Percentiles rank a stretch among this genome's conserved stretches.
Conservation (phyloP, 2,797 vertebrate genomes). For the Manis crassicaudata region DNA sequence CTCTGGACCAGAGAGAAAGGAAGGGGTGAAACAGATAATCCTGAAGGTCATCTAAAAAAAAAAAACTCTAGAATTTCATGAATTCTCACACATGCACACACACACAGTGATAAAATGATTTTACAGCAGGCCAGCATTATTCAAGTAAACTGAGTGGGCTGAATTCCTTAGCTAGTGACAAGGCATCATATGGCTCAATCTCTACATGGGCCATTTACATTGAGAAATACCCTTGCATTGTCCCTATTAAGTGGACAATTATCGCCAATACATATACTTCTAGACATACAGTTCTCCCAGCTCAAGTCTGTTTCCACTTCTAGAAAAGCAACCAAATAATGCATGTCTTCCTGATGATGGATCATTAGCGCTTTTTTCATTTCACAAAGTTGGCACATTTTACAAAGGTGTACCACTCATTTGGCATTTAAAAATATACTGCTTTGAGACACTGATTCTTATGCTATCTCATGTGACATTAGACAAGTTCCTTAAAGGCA, state of each 20-base stretch:
- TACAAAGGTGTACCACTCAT: neutral
- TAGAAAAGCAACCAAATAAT: slow-evolving; percentile 30
- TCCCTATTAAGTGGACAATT: neutral
- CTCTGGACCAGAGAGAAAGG: neutral
- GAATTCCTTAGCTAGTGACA: slow-evolving; percentile 25
- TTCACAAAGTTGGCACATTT: neutral
- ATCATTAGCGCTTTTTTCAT: neutral
- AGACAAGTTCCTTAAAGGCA: slow-evolving; percentile 39
- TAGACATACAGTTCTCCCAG: neutral
- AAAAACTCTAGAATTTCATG: neutral
- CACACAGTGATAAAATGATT: neutral
- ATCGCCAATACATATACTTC: neutral
- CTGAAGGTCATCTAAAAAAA: neutral
- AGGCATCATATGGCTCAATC: neutral
- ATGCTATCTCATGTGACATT: neutral
- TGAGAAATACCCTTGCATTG: neutral
- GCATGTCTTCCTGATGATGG: neutral
- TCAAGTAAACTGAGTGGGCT: neutral
- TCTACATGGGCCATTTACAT: neutral
- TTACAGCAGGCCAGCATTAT: neutral
- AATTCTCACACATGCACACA: neutral
- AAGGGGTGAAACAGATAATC: neutral
- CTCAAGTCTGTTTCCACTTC: neutral
- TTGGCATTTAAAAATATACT: neutral
- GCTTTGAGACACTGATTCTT: slow-evolving; percentile 12